These are phyloP conservation scores for Apus apus DNA, from an alignment of 2,113 vertebrate species.

Conservation along the genomic window DNA sequence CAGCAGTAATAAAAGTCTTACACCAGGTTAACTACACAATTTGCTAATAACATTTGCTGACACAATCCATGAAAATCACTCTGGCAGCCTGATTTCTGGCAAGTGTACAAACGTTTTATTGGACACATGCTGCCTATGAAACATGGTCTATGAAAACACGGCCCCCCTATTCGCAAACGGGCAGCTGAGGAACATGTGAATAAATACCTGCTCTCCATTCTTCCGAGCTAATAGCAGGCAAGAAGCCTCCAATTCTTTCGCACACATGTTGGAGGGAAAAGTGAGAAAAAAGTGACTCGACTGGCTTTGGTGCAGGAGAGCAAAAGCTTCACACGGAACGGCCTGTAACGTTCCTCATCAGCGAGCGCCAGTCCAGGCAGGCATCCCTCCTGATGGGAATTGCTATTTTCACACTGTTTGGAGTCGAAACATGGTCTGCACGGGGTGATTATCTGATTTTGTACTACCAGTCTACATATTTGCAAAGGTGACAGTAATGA, in stretches of 20 bases:
- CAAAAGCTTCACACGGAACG: background rate
- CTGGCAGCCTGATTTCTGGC: conserved; percentile 66
- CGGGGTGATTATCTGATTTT: background rate
- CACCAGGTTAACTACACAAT: conserved; percentile 69
- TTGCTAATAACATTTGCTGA: conserved; percentile 74
- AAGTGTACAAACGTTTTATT: conserved; percentile 69
- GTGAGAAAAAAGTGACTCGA: background rate
- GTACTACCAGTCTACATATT: background rate
- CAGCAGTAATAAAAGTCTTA: conserved; percentile 71
- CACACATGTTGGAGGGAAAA: background rate
- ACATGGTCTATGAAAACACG: conserved; percentile 57
- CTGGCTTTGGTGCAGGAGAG: background rate
- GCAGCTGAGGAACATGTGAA: conserved; percentile 46
- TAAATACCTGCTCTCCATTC: conserved; percentile 16
- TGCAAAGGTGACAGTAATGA: background rate
- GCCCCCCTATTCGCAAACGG: conserved; percentile 15
- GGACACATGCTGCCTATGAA: conserved; percentile 64
- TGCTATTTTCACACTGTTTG: conserved; percentile 10
- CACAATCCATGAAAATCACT: conserved; percentile 69
- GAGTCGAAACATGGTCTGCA: background rate
- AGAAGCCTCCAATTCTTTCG: background rate
- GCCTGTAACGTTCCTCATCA: conserved; percentile 3
- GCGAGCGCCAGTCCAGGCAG: background rate
- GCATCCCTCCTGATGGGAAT: background rate
- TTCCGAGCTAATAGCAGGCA: background rate